Evolutionary conservation across 2,888 invertebrate genomes (phyloP), one percentile per base, ranked within the genome.

Genomic region (Desoria tigrina): DNA sequence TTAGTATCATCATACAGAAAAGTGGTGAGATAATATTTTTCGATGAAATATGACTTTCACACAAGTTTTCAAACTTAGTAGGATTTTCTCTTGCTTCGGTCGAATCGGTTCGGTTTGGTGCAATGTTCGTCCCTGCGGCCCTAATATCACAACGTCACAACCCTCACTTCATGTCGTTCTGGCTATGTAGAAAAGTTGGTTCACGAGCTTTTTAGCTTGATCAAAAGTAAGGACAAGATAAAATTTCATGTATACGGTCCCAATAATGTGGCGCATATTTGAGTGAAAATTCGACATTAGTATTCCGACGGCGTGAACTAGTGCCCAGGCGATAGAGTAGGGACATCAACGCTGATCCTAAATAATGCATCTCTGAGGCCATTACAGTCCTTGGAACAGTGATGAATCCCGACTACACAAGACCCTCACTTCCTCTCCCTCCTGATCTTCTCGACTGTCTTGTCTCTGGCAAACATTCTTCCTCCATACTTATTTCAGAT

Each of bases 281-380:
- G 37, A 58, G 57, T 60, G 54, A 42, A 65, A 65, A 63, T 59
- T 60, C 45, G 53, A 39, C 66, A 71, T 71, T 71, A 68, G 68
- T 71, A 71, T 71, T 71, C 71, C 53, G 59, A 54, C 63, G 66
- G 18, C 50, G 59, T 50, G 50, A 42, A 61, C 59, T 64, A 63
- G 66, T 63, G 50, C 53, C 55, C 65, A 63, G 57, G 21, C 42
- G 24, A 55, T 55, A 32, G n/a, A 55, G 63, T 59, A 45, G 59
- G 49, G 65, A 70, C 70, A 68, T 71, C 68, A 66, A 58, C 66
- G 63, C 55, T 71, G 71, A 71, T 71, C 68, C 71, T 68, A 63
- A 68, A 71, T 71, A 71, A 71, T 71, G 71, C 71, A 71, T 68
- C 68, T 71, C 61, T 42, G 53, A 55, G 57, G 61, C 66, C 61